phyloP scores from a whole-genome alignment of 30 jellyfish, hydroid and myxozoan species.

The Aurelia aurita region DNA sequence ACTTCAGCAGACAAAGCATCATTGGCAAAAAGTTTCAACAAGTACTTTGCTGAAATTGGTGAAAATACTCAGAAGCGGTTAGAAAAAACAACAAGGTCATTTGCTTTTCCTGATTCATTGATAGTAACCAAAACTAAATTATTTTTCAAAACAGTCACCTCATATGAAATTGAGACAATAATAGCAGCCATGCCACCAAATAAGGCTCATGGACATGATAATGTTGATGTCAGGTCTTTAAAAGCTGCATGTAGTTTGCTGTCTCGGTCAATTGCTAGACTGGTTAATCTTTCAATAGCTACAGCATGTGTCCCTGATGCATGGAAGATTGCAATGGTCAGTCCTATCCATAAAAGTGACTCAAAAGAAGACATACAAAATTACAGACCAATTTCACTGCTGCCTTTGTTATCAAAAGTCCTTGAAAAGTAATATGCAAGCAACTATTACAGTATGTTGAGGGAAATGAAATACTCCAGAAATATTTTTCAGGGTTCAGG shows the following conservation, averaged over 20 bases:
- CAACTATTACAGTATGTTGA: slow-evolving; percentile 30
- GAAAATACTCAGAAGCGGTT: slow-evolving; percentile 34
- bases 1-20: slow-evolving; percentile 12
- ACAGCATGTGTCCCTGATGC: slow-evolving; percentile 31
- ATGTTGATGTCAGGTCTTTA: slow-evolving; percentile 11
- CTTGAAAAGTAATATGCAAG: slow-evolving; percentile 42
- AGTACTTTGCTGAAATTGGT: slow-evolving; percentile 27
- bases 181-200: slow-evolving; percentile 36
- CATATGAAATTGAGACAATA: slow-evolving; percentile 21
- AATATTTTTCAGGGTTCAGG: slow-evolving; percentile 40
- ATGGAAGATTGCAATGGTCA: slow-evolving; percentile 35
- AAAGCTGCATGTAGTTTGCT: slow-evolving; percentile 1
- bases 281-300: too few relatives aligned
- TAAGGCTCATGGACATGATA: too few relatives aligned
- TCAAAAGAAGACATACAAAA: slow-evolving; percentile 10
- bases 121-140: slow-evolving; percentile 26
- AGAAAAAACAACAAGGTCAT: slow-evolving; percentile 32
- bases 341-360: slow-evolving; percentile 15
- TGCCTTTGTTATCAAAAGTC: slow-evolving; percentile 18
- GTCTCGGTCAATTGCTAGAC: slow-evolving; percentile 13
- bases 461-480: slow-evolving; percentile 46
- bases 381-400: slow-evolving; percentile 34
- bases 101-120: slow-evolving; percentile 38
- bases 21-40: slow-evolving; percentile 22
- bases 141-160: slow-evolving; percentile 28